A percentile compares a stretch with the other conserved stretches of the same genome.
Conservation (phyloP, 2,113 vertebrate genomes). For the Notiomystis cincta region DNA sequence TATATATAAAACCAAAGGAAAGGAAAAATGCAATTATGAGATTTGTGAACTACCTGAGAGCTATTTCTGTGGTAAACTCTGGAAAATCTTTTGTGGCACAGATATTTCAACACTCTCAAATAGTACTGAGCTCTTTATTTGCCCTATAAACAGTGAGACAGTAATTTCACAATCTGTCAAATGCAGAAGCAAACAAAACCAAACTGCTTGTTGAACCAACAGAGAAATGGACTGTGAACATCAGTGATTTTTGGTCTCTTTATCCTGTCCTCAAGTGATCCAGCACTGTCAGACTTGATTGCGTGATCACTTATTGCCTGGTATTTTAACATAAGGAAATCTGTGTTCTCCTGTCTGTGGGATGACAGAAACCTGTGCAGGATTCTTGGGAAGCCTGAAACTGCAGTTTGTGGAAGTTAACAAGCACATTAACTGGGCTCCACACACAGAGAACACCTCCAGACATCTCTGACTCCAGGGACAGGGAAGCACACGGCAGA, state of each 20-base stretch:
- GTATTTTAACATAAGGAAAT: not conserved
- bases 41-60: not conserved
- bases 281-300: not conserved
- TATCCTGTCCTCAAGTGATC: not conserved
- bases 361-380: not conserved
- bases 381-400: not conserved
- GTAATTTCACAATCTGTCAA: not conserved
- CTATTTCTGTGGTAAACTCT: not conserved
- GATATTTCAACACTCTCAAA: not conserved
- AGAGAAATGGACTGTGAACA: not conserved
- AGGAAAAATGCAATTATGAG: not conserved
- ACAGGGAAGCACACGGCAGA: not conserved
- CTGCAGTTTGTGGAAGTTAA: not conserved
- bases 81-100: not conserved
- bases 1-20: not conserved
- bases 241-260: not conserved
- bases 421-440: not conserved
- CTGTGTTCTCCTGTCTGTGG: fast-evolving
- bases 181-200: not conserved
- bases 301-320: not conserved
- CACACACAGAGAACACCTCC: not conserved
- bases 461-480: not conserved
- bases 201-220: not conserved
- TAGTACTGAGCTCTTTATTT: not conserved
- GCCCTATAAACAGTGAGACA: not conserved